Conservation (phyloP, 2,888 invertebrate species). For the Sinohyriopsis cumingii region DNA sequence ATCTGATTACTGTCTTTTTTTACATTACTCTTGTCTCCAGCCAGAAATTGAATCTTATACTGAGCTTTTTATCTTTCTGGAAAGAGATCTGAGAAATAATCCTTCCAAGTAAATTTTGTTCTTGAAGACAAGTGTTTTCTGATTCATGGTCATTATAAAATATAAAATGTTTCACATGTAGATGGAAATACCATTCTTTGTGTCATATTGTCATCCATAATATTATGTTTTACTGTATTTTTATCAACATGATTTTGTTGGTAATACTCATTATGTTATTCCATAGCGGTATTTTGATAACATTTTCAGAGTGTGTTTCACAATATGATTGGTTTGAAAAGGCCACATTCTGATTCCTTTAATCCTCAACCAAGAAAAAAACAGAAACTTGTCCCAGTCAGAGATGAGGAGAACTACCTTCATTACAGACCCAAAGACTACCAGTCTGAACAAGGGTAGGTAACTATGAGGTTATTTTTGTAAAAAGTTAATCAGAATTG, state of each 20-base stretch:
- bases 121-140: too few species aligned
- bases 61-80: background rate
- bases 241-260: too few species aligned
- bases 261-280: background rate
- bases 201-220: too few species aligned
- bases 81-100: too few species aligned
- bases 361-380: conserved; percentile 35
- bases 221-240: too few species aligned
- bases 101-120: too few species aligned
- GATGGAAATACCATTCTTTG: too few species aligned
- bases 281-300: background rate
- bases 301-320: conserved; percentile 75
- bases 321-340: conserved; percentile 77
- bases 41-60: background rate
- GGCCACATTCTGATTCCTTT: conserved; percentile 47
- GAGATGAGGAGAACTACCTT: conserved; percentile 88
- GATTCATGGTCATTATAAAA: too few species aligned
- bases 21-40: background rate
- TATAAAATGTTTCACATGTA: too few species aligned
- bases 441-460: conserved; percentile 76
- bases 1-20: background rate
- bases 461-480: conserved; percentile 6
- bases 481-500: background rate
- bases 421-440: conserved; percentile 88
- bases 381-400: conserved; percentile 38